These are phyloP conservation scores for Stramonita haemastoma DNA, from an alignment of 2,888 invertebrate species.

Conservation along the genomic window DNA sequence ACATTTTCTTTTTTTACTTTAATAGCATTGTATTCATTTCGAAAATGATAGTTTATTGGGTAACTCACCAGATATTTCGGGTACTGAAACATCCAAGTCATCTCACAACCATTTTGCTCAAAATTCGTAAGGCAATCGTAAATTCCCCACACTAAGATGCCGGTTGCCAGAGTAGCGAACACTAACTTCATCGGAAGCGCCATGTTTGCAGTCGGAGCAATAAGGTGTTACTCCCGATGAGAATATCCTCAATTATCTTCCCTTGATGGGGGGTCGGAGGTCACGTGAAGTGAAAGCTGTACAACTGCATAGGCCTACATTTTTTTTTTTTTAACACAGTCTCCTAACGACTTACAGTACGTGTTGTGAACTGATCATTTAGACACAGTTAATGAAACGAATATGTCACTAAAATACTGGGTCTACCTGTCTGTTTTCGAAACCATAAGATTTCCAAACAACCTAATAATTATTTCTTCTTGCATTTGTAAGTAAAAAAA, in stretches of 20 bases:
- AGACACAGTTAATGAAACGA: no score
- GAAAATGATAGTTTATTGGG: not conserved
- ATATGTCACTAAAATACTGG: no score
- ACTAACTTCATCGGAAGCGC: conserved; percentile 44
- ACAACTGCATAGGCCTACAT: not conserved
- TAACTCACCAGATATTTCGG: conserved; percentile 91
- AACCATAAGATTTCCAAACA: no score
- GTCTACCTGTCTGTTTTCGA: no score
- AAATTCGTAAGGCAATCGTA: conserved; percentile 84
- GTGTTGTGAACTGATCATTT: no score
- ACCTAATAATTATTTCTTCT: no score
- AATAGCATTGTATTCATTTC: no score
- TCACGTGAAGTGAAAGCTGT: not conserved
- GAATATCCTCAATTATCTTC: not conserved
- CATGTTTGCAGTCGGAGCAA: conserved; percentile 37
- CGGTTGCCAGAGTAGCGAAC: conserved; percentile 32
- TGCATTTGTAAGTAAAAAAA: no score
- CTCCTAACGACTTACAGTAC: not conserved
- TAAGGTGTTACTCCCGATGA: no score
- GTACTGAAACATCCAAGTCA: conserved; percentile 97
- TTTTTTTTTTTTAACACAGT: not conserved
- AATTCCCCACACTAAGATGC: conserved; percentile 78
- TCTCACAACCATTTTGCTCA: conserved; percentile 89
- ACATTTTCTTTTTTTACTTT: no score
- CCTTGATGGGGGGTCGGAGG: not conserved